phyloP scores from a whole-genome alignment of 2,888 invertebrate genomes.

The Rhagonycha fulva region DNA sequence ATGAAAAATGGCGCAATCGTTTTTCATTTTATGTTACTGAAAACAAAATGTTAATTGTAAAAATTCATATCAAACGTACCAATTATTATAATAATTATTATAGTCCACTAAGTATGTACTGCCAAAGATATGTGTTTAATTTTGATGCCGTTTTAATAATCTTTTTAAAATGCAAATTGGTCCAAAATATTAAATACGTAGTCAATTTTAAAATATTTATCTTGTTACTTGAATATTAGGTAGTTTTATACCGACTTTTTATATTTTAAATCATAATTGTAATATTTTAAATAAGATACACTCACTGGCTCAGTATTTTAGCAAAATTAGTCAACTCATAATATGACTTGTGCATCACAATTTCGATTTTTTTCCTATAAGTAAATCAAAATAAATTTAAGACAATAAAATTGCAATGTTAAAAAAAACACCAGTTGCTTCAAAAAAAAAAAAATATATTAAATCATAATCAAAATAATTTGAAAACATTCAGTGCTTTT shows the following conservation, averaged over 20 bases:
- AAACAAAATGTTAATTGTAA: slow-evolving; percentile 12
- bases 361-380: neutral
- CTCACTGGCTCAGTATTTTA: neutral
- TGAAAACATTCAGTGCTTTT: neutral
- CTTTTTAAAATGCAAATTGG: slow-evolving; percentile 3
- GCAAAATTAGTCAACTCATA: neutral
- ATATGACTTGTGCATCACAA: neutral
- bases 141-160: slow-evolving; percentile 8
- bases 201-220: neutral
- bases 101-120: slow-evolving; percentile 26
- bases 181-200: neutral
- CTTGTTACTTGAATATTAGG: neutral
- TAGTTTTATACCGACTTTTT: neutral
- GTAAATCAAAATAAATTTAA: neutral
- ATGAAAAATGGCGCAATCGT: neutral
- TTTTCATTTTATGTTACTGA: neutral
- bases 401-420: neutral
- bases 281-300: neutral
- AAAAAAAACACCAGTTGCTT: neutral
- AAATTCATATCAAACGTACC: slow-evolving; percentile 30
- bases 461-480: neutral
- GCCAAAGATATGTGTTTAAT: slow-evolving; percentile 27
- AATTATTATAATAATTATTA: slow-evolving; percentile 23
- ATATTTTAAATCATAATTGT: neutral
- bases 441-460: neutral